A percentile compares a stretch with the other conserved stretches of the same genome.
Evolutionary conservation across 2,797 vertebrate genomes (phyloP).

Genomic region (Muscicapa striata): DNA sequence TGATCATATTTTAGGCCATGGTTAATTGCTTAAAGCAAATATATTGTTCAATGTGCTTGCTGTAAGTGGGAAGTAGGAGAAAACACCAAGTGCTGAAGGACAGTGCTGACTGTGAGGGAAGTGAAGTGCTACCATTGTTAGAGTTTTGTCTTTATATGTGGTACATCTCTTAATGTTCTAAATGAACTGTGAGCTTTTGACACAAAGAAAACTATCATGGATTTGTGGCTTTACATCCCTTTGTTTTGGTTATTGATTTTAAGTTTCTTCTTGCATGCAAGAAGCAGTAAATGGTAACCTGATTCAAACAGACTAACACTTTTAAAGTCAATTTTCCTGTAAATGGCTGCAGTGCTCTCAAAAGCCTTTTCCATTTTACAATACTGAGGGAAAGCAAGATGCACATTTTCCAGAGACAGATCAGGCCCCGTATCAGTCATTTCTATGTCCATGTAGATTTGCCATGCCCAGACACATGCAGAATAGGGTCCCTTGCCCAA

Average conservation of each 20-base stretch:
- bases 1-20: background rate
- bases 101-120: rapidly evolving
- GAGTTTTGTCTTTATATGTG: background rate
- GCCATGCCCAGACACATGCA: rapidly evolving
- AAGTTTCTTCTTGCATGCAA: background rate
- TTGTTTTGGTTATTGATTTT: background rate
- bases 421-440: background rate
- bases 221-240: background rate
- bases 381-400: background rate
- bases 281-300: background rate
- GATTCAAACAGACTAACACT: background rate
- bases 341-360: background rate
- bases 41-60: background rate
- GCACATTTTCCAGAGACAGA: background rate
- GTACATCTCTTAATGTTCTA: background rate
- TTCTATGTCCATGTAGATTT: background rate
- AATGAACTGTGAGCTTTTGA: background rate
- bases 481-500: background rate
- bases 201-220: background rate
- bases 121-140: rapidly evolving
- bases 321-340: background rate
- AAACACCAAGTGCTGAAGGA: background rate
- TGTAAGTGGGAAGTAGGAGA: background rate
- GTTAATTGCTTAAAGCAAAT: background rate
- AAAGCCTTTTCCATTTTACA: background rate